Percentiles rank a stretch among this genome's conserved stretches.
These are phyloP conservation scores for Resseliella maxima DNA, from an alignment of 2,888 invertebrate species.

Conservation along the genomic window DNA sequence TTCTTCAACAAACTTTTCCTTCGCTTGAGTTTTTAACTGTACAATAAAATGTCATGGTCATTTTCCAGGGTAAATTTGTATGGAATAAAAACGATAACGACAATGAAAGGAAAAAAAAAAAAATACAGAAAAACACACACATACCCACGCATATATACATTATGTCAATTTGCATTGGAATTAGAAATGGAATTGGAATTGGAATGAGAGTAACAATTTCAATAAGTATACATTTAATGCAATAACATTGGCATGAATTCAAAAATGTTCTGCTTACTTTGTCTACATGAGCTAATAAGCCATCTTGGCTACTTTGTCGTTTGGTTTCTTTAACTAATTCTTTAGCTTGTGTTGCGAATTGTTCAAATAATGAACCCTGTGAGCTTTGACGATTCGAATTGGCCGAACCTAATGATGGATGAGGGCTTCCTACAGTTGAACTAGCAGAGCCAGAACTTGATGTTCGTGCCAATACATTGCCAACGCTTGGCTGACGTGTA, in stretches of 20 bases:
- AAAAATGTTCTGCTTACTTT: constrained; percentile 77
- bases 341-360: constrained; percentile 88
- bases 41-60: constrained; percentile 15
- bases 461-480: constrained; percentile 73
- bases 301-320: constrained; percentile 89
- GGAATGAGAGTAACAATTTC: not conserved
- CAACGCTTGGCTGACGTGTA: constrained; percentile 73
- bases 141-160: not conserved
- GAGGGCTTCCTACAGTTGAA: constrained; percentile 66
- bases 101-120: not conserved
- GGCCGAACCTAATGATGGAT: constrained; percentile 62
- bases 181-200: no score
- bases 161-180: not conserved
- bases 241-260: not conserved
- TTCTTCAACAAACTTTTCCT: constrained; percentile 74
- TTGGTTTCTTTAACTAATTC: constrained; percentile 89
- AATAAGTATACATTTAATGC: not conserved
- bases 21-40: constrained; percentile 74
- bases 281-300: constrained; percentile 87
- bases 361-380: constrained; percentile 86
- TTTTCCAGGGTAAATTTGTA: not conserved
- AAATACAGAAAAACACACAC: not conserved
- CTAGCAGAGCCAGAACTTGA: constrained; percentile 73
- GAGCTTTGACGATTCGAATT: constrained; percentile 78
- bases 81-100: no score